Evolutionary conservation across 2,888 invertebrate species (phyloP).

Genomic region (Chymomyza procnemis): DNA sequence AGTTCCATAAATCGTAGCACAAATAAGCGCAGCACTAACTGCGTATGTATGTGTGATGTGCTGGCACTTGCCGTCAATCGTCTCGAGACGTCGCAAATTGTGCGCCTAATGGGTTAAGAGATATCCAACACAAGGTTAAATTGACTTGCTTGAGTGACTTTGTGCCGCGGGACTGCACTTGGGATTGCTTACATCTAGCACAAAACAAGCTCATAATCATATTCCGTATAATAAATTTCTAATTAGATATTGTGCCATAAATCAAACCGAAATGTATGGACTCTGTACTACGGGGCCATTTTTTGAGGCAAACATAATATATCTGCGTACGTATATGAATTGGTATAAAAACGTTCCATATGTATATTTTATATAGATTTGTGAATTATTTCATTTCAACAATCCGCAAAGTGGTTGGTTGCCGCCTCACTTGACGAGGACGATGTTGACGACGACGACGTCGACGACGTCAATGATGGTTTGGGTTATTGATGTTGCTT

Average conservation of each 20-base stretch:
- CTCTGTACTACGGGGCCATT: no score
- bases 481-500: neutral
- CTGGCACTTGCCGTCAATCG: neutral
- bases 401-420: slow-evolving; percentile 44
- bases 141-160: slow-evolving; percentile 40
- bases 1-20: neutral
- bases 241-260: slow-evolving; percentile 62
- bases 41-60: neutral
- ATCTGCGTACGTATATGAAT: slow-evolving; percentile 9
- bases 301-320: neutral
- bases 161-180: slow-evolving; percentile 45
- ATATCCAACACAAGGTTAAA: slow-evolving; percentile 3
- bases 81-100: neutral
- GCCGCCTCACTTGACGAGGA: slow-evolving; percentile 11
- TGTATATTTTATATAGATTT: neutral
- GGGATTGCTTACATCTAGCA: slow-evolving; percentile 43
- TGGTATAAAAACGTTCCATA: neutral
- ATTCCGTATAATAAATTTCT: slow-evolving; percentile 45
- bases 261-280: slow-evolving; percentile 29
- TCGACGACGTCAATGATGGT: slow-evolving; percentile 10
- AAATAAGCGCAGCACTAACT: neutral
- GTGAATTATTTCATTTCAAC: slow-evolving; percentile 40
- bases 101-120: neutral
- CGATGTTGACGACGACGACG: no score
- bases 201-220: no score